These are phyloP conservation scores for Ammospiza maritima DNA, from an alignment of 2,797 vertebrate species.

Conservation along the genomic window DNA sequence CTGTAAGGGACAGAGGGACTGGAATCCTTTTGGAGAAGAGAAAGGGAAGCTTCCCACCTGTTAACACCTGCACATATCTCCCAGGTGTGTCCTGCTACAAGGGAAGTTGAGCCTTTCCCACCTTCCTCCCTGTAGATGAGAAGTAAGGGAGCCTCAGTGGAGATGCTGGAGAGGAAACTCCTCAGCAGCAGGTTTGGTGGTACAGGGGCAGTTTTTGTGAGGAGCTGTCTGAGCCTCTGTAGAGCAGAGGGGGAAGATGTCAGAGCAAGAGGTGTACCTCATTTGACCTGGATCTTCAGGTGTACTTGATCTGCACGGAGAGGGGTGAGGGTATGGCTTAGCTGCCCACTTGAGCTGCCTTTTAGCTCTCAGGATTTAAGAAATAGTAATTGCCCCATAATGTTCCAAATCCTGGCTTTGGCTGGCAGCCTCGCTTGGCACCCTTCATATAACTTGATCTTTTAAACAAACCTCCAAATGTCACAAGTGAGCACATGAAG, in stretches of 20 bases:
- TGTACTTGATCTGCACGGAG: background rate
- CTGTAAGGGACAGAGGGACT: background rate
- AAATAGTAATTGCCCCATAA: slow-evolving; percentile 37
- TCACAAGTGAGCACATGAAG: background rate
- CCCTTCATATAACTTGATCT: background rate
- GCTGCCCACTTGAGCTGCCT: background rate
- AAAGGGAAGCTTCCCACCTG: background rate
- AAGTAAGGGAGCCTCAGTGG: background rate
- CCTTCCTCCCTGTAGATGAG: background rate
- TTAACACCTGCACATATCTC: background rate
- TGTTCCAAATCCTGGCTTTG: slow-evolving; percentile 35
- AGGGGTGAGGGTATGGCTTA: background rate
- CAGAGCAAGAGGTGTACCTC: background rate
- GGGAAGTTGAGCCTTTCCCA: background rate
- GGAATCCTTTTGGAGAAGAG: background rate
- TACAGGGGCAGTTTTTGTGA: background rate
- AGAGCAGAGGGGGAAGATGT: background rate
- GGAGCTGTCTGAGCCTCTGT: background rate
- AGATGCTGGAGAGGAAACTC: background rate
- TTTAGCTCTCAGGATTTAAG: slow-evolving; percentile 12
- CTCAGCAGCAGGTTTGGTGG: background rate
- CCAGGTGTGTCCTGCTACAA: background rate
- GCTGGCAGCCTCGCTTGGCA: slow-evolving; percentile 30
- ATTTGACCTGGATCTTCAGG: background rate
- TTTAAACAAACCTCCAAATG: slow-evolving; percentile 16